Evolutionary conservation across 1,140 invertebrate genomes (phyloP), one percentile per base, ranked within the genome.

Genomic region (Acromyrmex charruanus): DNA sequence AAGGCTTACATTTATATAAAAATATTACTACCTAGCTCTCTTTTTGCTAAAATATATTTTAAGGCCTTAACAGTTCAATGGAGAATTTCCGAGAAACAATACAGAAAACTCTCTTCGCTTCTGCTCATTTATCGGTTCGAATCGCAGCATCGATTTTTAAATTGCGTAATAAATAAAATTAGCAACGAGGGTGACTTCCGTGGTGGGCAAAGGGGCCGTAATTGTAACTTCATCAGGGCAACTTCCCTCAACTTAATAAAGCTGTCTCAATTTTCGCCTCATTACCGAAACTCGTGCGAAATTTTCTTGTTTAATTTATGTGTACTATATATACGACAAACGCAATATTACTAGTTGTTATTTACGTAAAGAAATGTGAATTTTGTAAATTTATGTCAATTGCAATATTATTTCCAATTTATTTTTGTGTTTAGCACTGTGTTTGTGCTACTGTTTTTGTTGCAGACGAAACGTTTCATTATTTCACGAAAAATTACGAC

Each of bases 151-250:
- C 92, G 94, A 95, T 94, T 95, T 95, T 95, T 93, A 94, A 95
- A 95, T 95, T 94, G 91, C 90, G 92, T 94, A 94, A 94, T 94
- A 94, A 95, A 94, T 94, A 94, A 94, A 94, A 95, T 95, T 95
- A 94, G 92, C 86, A 81, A 72, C 66, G 89, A 92, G 94, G 93
- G 93, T 94, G 93, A 93, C 90, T 94, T 86, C 75, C 82, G 75
- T 81, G 89, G 85, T 88, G 82, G 87, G 75, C 85, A 77, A 89
- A 89, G 82, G 90, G 91, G 91, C 86, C 90, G 91, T 84, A 87
- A 85, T 89, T 90, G 87, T 95, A 95, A 95, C 93, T 94, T 92
- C 93, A 95, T 95, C 92, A 91, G 91, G 85, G 92, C 90, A 94
- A 94, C 93, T 93, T 93, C 92, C 86, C 93, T 92, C 92, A 90